phyloP scores from a whole-genome alignment of 2,888 invertebrate species.

The Diloba caeruleocephala region DNA sequence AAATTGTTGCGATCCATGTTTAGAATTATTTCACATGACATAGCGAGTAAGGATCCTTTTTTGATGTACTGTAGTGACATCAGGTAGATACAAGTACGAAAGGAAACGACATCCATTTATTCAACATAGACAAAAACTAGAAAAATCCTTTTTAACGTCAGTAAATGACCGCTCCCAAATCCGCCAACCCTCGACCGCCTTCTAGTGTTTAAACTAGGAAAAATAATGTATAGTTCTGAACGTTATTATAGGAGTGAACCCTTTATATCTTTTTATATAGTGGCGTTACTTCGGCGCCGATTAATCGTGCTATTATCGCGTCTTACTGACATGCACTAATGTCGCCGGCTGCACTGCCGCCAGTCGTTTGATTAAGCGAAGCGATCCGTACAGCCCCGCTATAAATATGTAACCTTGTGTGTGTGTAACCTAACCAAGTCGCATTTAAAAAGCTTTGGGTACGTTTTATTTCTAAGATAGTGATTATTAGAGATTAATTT shows the following conservation, averaged over 20 bases:
- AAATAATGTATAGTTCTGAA: background rate
- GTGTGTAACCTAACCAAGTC: too few relatives aligned
- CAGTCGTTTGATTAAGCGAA: conserved; percentile 47
- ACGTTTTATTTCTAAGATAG: conserved; percentile 16
- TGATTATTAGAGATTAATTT: conserved; percentile 7
- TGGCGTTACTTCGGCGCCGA: conserved; percentile 49
- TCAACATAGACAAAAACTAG: too few relatives aligned
- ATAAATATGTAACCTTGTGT: conserved; percentile 44
- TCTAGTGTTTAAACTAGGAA: background rate
- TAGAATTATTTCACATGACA: too few relatives aligned
- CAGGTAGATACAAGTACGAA: too few relatives aligned
- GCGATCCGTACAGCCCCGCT: conserved; percentile 34
- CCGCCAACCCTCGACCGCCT: too few relatives aligned
- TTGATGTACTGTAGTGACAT: too few relatives aligned
- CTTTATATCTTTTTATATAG: conserved; percentile 14
- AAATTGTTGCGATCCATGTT: too few relatives aligned
- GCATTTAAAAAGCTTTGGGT: conserved; percentile 34
- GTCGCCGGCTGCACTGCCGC: conserved; percentile 42
- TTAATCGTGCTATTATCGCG: conserved; percentile 69
- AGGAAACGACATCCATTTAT: too few relatives aligned
- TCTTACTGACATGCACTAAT: conserved; percentile 58
- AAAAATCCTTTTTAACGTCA: too few relatives aligned
- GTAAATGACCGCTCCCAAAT: too few relatives aligned
- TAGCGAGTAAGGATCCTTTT: too few relatives aligned
- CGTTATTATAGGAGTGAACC: background rate